Base-by-base conservation (phyloP, 2,888 invertebrate genomes). In the Sinohyriopsis cumingii region DNA sequence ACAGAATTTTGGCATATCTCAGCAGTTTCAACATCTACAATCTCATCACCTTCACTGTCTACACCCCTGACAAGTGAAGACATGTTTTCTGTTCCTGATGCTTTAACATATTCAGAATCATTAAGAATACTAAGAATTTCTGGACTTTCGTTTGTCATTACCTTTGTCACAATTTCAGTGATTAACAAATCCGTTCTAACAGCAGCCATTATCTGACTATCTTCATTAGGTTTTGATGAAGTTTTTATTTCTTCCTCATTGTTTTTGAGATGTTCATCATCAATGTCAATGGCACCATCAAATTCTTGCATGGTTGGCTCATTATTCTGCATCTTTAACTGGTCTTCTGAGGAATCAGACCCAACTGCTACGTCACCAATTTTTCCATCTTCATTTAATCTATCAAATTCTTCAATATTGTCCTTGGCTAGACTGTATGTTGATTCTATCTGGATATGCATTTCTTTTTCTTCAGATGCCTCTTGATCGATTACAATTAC, bases 401-500 rank as follows among this genome's bases (percentile, higher is more conserved):
- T 45, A 15, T 15, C 45, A 45, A 45, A 45, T 15, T 45, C 45
- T 45, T 45, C 45, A 15, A 45, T 15, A 45, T 3, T 45, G 45
- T 45, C 45, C 45, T 45, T 45, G 7, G 68, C 45, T 19, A 80
- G 55, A 65, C 80, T 80, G 62, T 69, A 77, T 56, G 76, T 68
- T 19, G 70, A 69, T 57, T 66, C 59, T 66, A 77, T 75, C 63
- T 70, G 71, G 18, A 75, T 67, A 24, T 73, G 53, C 9, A 68
- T 20, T 22, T 67, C 53, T 22, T 62, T 59, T 18, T 18, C 25
- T 6, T 33, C 60, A 3, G 61, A 55, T 28, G 19, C 9, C 15
- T 63, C 53, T 61, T 61, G 45, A 7, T 61, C 55, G 7, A 28
- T 28, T 9, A 54, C 20, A 24, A 59, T 33, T 20, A 6, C 65